Evolutionary conservation across 2,888 invertebrate species (phyloP), one percentile per base, ranked within the genome.

Genomic region (Oegoconia quadripuncta): DNA sequence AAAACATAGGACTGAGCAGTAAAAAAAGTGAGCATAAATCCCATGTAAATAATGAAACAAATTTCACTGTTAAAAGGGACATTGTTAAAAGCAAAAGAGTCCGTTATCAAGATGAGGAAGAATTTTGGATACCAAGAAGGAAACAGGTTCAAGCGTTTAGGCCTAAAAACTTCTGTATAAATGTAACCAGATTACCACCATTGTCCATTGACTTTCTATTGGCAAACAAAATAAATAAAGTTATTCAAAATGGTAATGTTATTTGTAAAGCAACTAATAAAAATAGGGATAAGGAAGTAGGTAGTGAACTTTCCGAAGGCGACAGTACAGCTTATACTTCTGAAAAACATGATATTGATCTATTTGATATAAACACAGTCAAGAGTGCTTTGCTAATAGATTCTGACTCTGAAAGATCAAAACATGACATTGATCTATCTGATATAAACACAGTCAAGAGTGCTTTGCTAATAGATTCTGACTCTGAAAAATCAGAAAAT

Each of bases 71-170:
- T 17, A 39, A 41, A 39, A 14, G 23, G n/a, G 20, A 33, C 29
- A 39, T 27, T 7, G 37, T 27, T 7, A 38, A 47, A 34, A 22
- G 17, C 34, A 38, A 44, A 25, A 36, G 17, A 36, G 39, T 30
- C 14, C 13, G 50, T 59, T 36, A 13, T 13, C 9, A 41, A 28
- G 14, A 37, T 17, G 29, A 38, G 9, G 44, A 64, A 33, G 51
- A 61, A 36, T 63, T 60, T 49, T 64, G 60, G 61, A 35, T 30
- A 41, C 31, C 39, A 46, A 65, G 69, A 62, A 59, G 65, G 44
- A 65, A 68, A 42, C 77, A 79, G 61, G 66, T 75, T 6, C 48
- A 50, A 31, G 47, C 48, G 11, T 86, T 87, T 49, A 68, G 70
- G 50, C 44, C 77, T 3, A 83, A 77, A 55, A 40, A 55, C 2